Conservation (phyloP, 2,888 invertebrate species). For the Diaphora mendica region DNA sequence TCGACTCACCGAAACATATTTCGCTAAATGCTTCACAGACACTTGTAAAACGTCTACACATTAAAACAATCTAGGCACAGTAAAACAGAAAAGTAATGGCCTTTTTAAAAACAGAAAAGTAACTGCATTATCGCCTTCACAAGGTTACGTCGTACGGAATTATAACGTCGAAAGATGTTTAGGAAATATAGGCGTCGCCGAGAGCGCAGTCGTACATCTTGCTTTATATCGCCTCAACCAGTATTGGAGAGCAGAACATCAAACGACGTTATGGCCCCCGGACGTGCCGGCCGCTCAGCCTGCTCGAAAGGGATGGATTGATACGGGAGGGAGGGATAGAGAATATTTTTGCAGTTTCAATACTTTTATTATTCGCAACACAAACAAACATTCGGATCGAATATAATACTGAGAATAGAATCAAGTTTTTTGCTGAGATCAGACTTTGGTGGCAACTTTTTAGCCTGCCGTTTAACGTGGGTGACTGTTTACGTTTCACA, state of each 20-base stretch:
- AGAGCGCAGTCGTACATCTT: constrained; percentile 86
- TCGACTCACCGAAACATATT: constrained; percentile 25
- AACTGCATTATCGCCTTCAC: constrained; percentile 63
- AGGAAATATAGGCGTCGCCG: constrained; percentile 86
- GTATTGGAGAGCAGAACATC: constrained; percentile 87
- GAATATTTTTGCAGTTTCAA: constrained; percentile 76
- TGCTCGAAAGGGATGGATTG: constrained; percentile 69
- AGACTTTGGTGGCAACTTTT: constrained; percentile 59
- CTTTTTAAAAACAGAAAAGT: constrained; percentile 30
- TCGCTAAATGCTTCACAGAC: constrained; percentile 9
- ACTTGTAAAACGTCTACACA: constrained; percentile 28
- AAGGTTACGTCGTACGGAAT: constrained; percentile 77
- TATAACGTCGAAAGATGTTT: constrained; percentile 84
- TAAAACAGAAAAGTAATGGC: constrained; percentile 20
- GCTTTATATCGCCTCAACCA: constrained; percentile 80
- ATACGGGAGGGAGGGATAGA: constrained; percentile 65
- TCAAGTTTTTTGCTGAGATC: constrained; percentile 60
- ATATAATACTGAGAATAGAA: constrained; percentile 60
- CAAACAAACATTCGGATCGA: constrained; percentile 75
- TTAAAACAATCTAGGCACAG: constrained; percentile 27
- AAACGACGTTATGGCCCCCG: constrained; percentile 85
- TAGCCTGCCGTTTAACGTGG: constrained; percentile 26
- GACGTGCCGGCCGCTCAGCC: constrained; percentile 79
- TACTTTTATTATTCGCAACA: constrained; percentile 81
- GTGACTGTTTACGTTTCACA: constrained; percentile 31